Percentiles rank a stretch among this genome's conserved stretches.
phyloP scores from a whole-genome alignment of 2,113 vertebrate genomes.

The Procavia capensis region DNA sequence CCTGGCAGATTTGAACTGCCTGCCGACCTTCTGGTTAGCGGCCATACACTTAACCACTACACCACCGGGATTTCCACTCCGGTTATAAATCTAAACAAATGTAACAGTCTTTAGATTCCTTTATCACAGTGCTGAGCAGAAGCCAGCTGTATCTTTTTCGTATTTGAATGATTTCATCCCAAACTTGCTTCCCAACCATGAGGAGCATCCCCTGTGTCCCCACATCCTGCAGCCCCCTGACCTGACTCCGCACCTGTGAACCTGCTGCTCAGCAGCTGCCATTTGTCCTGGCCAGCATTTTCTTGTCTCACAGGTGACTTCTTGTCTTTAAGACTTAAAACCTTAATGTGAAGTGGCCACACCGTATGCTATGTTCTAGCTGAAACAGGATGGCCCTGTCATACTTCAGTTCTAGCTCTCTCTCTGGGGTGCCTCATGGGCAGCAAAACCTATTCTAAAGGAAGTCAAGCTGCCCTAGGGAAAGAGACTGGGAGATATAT shows the following conservation, averaged over 20 bases:
- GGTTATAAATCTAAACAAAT: not conserved
- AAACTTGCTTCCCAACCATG: not conserved
- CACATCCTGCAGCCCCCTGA: not conserved
- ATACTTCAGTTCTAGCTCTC: not conserved
- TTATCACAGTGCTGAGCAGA: not conserved
- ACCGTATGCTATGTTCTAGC: not conserved
- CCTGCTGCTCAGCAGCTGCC: rapidly evolving
- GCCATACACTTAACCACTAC: too few species aligned
- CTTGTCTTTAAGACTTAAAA: not conserved
- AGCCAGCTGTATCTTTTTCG: not conserved
- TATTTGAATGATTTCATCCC: not conserved
- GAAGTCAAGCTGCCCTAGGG: not conserved
- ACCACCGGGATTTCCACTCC: too few species aligned
- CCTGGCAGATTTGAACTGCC: too few species aligned
- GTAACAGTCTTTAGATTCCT: not conserved
- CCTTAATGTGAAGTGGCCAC: not conserved
- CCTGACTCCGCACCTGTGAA: too few species aligned
- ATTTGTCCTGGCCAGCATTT: not conserved
- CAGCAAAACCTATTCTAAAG: not conserved
- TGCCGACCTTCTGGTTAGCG: too few species aligned
- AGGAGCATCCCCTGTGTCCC: not conserved
- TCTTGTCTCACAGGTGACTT: not conserved
- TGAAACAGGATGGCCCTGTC: not conserved
- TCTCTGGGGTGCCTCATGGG: not conserved
- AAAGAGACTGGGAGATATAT: not conserved